Evolutionary conservation across 2,113 vertebrate genomes (phyloP), one percentile per base, ranked within the genome.

Genomic region (Guaruba guarouba): DNA sequence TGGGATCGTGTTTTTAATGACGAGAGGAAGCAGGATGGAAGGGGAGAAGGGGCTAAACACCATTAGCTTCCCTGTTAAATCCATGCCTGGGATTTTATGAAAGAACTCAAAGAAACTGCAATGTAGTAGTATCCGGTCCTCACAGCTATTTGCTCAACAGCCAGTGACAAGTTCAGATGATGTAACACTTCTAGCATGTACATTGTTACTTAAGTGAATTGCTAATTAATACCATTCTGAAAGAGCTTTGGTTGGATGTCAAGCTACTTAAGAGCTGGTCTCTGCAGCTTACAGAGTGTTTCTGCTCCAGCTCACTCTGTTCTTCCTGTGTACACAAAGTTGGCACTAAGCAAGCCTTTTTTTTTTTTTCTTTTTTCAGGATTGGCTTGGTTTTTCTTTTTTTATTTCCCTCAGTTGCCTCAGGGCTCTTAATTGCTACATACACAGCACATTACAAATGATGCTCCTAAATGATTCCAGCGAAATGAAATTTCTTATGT

Each of bases 181-280:
- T 83, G 94, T 86, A 74, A 96, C 91, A 71, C 87, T 71, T 70
- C 85, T 59, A 93, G 59, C 41, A 93, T 1, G 67, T 70, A 64
- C 80, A 91, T 86, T 94, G 94, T 90, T 94, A 76, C 93, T 97
- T 82, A 85, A 89, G 52, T 57, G 59, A 92, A 29, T 86, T 93
- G 68, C 54, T 94, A 95, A 95, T 96, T 90, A 96, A 90, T 48
- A 68, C 46, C 87, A 66, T 23, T 59, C 51, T 92, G 84, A 90
- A 94, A 95, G 81, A 92, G n/a, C 61, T 63, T 80, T 82, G 68
- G 23, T 80, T 92, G 54, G 61, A 28, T 63, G 75, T 92, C 85
- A 90, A 33, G 31, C 48, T 90, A 35, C 79, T 75, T 61, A 39
- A 43, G 64, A 86, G 61, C 10, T 88, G 57, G 33, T 74, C 49